phyloP scores from a whole-genome alignment of 2,888 invertebrate species.

The Melanargia galathea region DNA sequence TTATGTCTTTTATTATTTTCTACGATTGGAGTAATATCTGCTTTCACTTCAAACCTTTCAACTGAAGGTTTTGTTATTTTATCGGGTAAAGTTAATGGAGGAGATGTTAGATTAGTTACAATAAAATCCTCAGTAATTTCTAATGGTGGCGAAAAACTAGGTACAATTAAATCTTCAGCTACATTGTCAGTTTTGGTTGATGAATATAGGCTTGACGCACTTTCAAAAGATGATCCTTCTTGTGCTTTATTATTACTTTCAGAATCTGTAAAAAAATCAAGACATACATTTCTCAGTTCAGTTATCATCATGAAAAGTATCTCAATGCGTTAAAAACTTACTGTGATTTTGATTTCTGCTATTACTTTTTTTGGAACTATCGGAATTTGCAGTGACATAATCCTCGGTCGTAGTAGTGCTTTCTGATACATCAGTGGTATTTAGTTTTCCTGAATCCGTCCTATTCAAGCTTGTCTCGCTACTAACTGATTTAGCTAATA shows the following conservation, averaged over 20 bases:
- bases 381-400: conserved; percentile 92
- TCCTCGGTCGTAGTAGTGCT: conserved; percentile 93
- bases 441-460: conserved; percentile 87
- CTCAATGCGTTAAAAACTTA: conserved; percentile 48
- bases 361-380: conserved; percentile 86
- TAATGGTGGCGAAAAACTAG: conserved; percentile 83
- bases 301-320: not conserved
- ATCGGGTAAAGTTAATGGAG: conserved; percentile 73
- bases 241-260: conserved; percentile 83
- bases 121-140: conserved; percentile 77
- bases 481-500: conserved; percentile 62
- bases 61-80: conserved; percentile 60
- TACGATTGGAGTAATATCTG: conserved; percentile 61
- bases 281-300: conserved; percentile 9
- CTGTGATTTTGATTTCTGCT: conserved; percentile 71
- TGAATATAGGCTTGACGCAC: conserved; percentile 91
- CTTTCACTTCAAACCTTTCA: conserved; percentile 73
- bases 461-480: conserved; percentile 82
- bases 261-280: conserved; percentile 65
- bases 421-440: conserved; percentile 91
- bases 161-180: conserved; percentile 84
- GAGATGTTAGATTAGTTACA: conserved; percentile 72
- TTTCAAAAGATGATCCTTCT: conserved; percentile 94
- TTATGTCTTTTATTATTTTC: conserved; percentile 73
- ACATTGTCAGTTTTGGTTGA: conserved; percentile 87